These are phyloP conservation scores for Xenus cinereus DNA, from an alignment of 2,113 vertebrate genomes.

Conservation along the genomic window DNA sequence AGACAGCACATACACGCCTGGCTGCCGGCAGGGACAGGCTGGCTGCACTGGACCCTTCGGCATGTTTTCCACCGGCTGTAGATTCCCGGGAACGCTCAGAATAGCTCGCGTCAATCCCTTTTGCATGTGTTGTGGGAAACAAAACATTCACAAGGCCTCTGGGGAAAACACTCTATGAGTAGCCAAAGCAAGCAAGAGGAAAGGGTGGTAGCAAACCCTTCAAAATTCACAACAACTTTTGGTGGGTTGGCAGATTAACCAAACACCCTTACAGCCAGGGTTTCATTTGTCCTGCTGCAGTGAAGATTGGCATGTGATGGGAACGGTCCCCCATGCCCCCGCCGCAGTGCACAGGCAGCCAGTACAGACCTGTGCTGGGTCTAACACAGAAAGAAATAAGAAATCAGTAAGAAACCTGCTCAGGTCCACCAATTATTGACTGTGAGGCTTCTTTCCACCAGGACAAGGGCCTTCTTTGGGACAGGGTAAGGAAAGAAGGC, in stretches of 20 bases:
- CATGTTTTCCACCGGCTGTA: neutral
- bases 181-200: neutral
- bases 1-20: rapidly evolving
- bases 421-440: neutral
- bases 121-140: neutral
- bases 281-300: neutral
- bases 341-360: rapidly evolving
- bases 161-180: neutral
- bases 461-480: neutral
- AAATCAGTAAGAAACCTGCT: neutral
- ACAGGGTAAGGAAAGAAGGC: neutral
- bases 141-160: neutral
- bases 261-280: neutral
- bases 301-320: neutral
- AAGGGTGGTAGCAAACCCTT: neutral
- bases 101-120: neutral
- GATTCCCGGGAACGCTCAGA: neutral
- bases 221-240: neutral
- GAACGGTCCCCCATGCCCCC: neutral
- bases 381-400: neutral
- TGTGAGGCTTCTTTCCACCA: rapidly evolving
- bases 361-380: neutral
- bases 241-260: neutral
- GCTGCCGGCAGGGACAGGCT: neutral
- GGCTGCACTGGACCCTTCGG: neutral